Evolutionary conservation across 2,888 invertebrate genomes (phyloP).

Genomic region (Poecilobothrus nobilitatus): DNA sequence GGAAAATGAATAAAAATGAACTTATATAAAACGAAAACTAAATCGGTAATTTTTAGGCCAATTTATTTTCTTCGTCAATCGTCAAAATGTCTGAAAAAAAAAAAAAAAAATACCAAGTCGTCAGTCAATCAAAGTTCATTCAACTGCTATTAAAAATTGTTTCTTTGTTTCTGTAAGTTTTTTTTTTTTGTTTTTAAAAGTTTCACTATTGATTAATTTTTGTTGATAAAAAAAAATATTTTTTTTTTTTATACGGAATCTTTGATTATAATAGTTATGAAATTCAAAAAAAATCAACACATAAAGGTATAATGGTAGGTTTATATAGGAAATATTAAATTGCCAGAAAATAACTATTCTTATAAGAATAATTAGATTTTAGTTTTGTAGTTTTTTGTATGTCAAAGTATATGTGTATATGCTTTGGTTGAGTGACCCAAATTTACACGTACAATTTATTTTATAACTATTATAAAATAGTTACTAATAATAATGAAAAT

Average conservation of each 20-base stretch:
- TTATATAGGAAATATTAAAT: too few relatives aligned
- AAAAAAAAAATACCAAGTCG: background rate
- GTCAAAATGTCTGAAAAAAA: too few relatives aligned
- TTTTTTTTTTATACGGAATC: too few relatives aligned
- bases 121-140: background rate
- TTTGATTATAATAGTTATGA: too few relatives aligned
- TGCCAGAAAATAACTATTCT: background rate
- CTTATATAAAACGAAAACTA: too few relatives aligned
- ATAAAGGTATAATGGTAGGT: too few relatives aligned
- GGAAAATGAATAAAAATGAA: too few relatives aligned
- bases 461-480: background rate
- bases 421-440: background rate
- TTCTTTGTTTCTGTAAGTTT: too few relatives aligned
- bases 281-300: too few relatives aligned
- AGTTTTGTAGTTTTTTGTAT: too few relatives aligned
- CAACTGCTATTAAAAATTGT: background rate
- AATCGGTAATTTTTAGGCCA: background rate
- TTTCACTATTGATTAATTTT: background rate
- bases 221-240: background rate
- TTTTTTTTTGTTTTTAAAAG: background rate
- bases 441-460: background rate
- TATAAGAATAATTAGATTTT: too few relatives aligned
- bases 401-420: background rate
- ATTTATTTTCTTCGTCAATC: too few relatives aligned
- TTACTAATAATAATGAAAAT: background rate